Base-by-base conservation (phyloP, 2,113 vertebrate species). In the Chionomys nivalis region DNA sequence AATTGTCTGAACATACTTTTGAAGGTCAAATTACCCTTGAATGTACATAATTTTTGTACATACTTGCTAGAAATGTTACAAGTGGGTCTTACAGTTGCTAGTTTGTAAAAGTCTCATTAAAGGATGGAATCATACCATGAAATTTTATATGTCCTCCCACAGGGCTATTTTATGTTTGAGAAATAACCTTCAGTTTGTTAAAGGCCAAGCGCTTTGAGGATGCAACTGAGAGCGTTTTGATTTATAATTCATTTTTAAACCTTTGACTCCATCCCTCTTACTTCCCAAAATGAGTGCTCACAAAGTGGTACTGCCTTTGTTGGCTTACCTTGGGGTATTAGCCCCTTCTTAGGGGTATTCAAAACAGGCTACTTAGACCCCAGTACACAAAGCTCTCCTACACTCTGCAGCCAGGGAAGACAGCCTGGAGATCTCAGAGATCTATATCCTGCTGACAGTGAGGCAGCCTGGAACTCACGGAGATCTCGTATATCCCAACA, bases 171-270 rank as follows among this genome's bases (percentile, higher is more conserved):
- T 75, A 95, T 87, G 63, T 78, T 82, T 78, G 70, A 91, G 42
- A 95, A 86, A 92, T 1, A 87, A 66, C 17, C 52, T 96, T 95
- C 88, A 36, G 36, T 58, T 91, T 97, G 36, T 86, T 87, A 95
- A 94, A 96, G 73, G 42, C 66, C 17, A 82, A 63, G 26, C 44
- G 23, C 33, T 88, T 87, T 63, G 13, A 91, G 78, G 70, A 93
- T 85, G 7, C 65, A 87, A 44, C 23, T 55, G 65, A 93, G 63
- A 83, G 65, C 12, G 68, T 95, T 81, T 79, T n/a, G 76, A 73
- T 78, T 63, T 78, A n/a, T 33, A 89, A 89, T 93, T 96, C 58
- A 72, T 65, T 87, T 94, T 96, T 70, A 93, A 92, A 83, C 23
- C 49, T 87, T 83, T 89, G 47, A 83, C 47, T 93, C 66, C 52